Conservation (phyloP, 2,888 invertebrate genomes). For the Parelbella ahira region DNA sequence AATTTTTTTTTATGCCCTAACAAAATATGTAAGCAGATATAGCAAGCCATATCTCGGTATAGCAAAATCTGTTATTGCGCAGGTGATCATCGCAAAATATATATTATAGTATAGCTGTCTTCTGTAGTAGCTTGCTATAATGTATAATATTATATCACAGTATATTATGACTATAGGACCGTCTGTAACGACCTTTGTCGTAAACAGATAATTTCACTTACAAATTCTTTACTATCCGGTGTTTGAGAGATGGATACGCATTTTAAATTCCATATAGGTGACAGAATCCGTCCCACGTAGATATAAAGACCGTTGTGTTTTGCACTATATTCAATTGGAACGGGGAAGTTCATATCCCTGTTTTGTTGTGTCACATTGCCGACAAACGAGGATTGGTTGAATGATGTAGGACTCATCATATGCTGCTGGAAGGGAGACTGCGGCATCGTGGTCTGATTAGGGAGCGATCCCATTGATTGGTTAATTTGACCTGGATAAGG, state of each 20-base stretch:
- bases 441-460: slow-evolving; percentile 51
- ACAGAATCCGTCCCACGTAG: slow-evolving; percentile 92
- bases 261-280: slow-evolving; percentile 92
- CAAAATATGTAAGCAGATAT: too few relatives aligned
- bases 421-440: slow-evolving; percentile 60
- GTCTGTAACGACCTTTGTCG: too few relatives aligned
- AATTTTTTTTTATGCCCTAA: too few relatives aligned
- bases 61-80: too few relatives aligned
- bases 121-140: too few relatives aligned
- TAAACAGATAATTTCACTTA: slow-evolving; percentile 70
- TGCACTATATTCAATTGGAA: slow-evolving; percentile 79
- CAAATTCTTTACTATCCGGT: slow-evolving; percentile 78
- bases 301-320: slow-evolving; percentile 97
- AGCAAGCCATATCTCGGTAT: too few relatives aligned
- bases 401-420: slow-evolving; percentile 52
- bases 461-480: slow-evolving; percentile 55
- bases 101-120: too few relatives aligned
- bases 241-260: slow-evolving; percentile 83
- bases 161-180: too few relatives aligned
- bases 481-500: slow-evolving; percentile 55
- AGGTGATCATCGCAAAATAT: too few relatives aligned
- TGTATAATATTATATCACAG: too few relatives aligned
- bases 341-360: slow-evolving; percentile 53
- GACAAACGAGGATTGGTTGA: slow-evolving; percentile 61
- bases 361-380: slow-evolving; percentile 62